phyloP scores from a whole-genome alignment of 2,113 vertebrate genomes.

The Phyllostomus discolor region DNA sequence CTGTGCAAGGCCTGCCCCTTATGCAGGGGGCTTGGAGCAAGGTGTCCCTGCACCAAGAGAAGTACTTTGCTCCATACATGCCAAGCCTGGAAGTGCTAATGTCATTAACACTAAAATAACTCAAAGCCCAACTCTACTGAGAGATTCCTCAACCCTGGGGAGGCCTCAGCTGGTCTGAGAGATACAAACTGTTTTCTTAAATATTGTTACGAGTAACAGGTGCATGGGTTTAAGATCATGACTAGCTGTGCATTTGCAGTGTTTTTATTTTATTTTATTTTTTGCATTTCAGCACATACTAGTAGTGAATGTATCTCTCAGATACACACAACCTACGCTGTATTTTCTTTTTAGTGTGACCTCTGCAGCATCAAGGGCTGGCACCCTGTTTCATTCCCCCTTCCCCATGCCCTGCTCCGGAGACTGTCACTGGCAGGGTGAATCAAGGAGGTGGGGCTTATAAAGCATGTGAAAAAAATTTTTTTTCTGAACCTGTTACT shows the following conservation, averaged over 20 bases:
- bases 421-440: neutral
- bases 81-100: neutral
- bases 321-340: too few relatives aligned
- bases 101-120: neutral
- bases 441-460: neutral
- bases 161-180: too few relatives aligned
- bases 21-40: neutral
- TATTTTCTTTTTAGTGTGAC: too few relatives aligned
- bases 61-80: neutral
- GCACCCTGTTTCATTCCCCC: neutral
- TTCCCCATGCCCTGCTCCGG: neutral
- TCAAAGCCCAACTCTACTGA: neutral
- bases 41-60: neutral
- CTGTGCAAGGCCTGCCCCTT: neutral
- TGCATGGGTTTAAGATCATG: too few relatives aligned
- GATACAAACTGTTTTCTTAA: too few relatives aligned
- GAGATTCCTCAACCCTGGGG: neutral
- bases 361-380: neutral
- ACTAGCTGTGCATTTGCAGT: too few relatives aligned
- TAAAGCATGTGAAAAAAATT: neutral
- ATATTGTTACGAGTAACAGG: too few relatives aligned
- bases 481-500: neutral
- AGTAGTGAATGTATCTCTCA: too few relatives aligned
- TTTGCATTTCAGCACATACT: too few relatives aligned
- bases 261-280: too few relatives aligned